A percentile compares a stretch with the other conserved stretches of the same genome.
phyloP scores from a whole-genome alignment of 2,888 invertebrate genomes.

The Rhagonycha lutea region DNA sequence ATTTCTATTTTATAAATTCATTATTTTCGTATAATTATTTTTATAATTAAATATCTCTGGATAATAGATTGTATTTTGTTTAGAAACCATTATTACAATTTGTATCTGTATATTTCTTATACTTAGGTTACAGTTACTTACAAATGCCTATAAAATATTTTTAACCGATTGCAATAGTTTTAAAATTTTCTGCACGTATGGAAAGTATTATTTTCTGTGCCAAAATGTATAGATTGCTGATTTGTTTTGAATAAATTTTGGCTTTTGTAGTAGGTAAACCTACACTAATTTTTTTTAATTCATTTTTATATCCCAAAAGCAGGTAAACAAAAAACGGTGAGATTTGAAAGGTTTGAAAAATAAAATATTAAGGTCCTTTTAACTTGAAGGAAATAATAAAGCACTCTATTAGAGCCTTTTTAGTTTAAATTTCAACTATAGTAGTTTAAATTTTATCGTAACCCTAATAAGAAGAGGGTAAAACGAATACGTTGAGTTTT shows the following conservation, averaged over 20 bases:
- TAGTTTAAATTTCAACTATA: background rate
- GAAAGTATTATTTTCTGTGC: background rate
- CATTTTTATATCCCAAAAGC: background rate
- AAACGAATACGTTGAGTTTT: background rate
- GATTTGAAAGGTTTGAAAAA: background rate
- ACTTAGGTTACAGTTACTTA: too few species aligned
- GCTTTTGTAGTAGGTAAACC: background rate
- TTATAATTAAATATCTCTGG: background rate
- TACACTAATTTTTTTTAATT: background rate
- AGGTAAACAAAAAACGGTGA: background rate
- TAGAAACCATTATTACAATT: background rate
- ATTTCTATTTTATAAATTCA: background rate
- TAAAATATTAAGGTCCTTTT: background rate
- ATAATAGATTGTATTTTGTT: background rate
- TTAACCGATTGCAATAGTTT: background rate
- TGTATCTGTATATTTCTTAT: too few species aligned
- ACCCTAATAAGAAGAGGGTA: slow-evolving; percentile 17
- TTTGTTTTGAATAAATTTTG: background rate
- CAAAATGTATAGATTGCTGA: background rate
- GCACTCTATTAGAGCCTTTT: background rate
- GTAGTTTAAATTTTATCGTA: slow-evolving; percentile 14
- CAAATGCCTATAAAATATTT: background rate
- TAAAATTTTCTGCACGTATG: background rate
- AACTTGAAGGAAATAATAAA: background rate
- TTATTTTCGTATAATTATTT: background rate